Conservation (phyloP, 2,888 invertebrate species). For the Nymphalis polychloros region DNA sequence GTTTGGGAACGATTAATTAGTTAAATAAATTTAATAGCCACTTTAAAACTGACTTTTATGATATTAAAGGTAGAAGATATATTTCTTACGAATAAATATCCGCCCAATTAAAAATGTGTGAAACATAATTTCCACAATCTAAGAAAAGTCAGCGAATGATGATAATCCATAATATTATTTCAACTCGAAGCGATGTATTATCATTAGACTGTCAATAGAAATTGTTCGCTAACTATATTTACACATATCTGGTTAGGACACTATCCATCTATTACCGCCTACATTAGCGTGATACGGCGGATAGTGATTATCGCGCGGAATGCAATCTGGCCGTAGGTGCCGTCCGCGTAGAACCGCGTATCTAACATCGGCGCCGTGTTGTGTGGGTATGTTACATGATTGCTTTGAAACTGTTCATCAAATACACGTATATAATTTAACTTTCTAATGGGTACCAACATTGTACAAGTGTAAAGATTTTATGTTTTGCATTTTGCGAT, state of each 20-base stretch:
- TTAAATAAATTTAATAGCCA: not conserved
- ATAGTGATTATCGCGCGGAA: conserved; percentile 60
- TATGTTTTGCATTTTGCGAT: not conserved
- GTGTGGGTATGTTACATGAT: conserved; percentile 33
- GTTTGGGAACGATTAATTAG: not conserved
- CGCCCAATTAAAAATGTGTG: too few relatives aligned
- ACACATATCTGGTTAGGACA: conserved; percentile 46
- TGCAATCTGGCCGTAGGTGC: conserved; percentile 65
- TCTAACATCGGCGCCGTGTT: conserved; percentile 50
- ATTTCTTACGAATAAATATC: too few relatives aligned
- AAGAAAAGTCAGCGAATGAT: not conserved
- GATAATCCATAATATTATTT: conserved; percentile 2
- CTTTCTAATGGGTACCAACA: not conserved
- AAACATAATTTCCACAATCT: not conserved
- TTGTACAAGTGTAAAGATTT: too few relatives aligned
- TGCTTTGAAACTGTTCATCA: conserved; percentile 18
- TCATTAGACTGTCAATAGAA: conserved; percentile 33
- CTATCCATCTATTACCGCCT: conserved; percentile 71
- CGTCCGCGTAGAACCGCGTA: conserved; percentile 49
- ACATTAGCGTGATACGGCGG: conserved; percentile 54
- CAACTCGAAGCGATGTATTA: conserved; percentile 8
- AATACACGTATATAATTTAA: conserved; percentile 5
- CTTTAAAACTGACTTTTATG: too few relatives aligned
- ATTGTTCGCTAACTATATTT: conserved; percentile 32
- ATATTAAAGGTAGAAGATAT: too few relatives aligned